Evolutionary conservation across 1,140 invertebrate species (phyloP).

Genomic region (Drosophila willistoni): DNA sequence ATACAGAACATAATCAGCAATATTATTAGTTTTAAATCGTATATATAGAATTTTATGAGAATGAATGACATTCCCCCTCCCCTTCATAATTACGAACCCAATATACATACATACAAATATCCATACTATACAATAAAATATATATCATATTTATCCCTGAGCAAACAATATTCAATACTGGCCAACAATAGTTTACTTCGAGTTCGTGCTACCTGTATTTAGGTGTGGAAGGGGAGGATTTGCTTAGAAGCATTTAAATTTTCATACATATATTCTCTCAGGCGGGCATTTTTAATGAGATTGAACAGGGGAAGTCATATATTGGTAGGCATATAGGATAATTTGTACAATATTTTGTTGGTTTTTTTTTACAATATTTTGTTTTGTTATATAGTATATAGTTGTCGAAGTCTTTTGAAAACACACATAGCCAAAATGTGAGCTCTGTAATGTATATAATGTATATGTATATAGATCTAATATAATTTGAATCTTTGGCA

Average conservation of each 20-base stretch:
- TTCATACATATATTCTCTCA: slow-evolving; percentile 14
- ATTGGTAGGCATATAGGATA: slow-evolving; percentile 18
- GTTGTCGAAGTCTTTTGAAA: slow-evolving; percentile 37
- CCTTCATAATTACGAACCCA: slow-evolving; percentile 39
- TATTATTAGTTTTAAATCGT: background rate
- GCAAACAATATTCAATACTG: slow-evolving; percentile 2
- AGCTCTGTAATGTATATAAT: slow-evolving; percentile 35
- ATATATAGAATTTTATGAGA: slow-evolving; percentile 16
- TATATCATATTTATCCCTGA: slow-evolving; percentile 34
- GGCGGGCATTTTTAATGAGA: slow-evolving; percentile 20
- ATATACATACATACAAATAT: slow-evolving; percentile 2
- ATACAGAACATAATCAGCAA: slow-evolving; percentile 21
- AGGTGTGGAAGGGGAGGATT: too few species aligned
- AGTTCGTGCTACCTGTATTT: slow-evolving; percentile 1
- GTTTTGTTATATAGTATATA: slow-evolving; percentile 5
- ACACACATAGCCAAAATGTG: slow-evolving; percentile 43
- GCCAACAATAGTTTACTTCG: slow-evolving; percentile 17
- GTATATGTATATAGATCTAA: slow-evolving; percentile 9
- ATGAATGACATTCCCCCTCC: background rate
- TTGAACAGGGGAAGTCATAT: slow-evolving; percentile 3
- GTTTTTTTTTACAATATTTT: background rate
- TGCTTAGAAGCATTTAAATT: background rate
- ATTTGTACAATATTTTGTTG: slow-evolving; percentile 46
- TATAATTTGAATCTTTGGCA: slow-evolving; percentile 65
- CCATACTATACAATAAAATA: slow-evolving; percentile 20